Conservation (phyloP, 2,797 vertebrate genomes). For the Xiphophorus birchmanni region DNA sequence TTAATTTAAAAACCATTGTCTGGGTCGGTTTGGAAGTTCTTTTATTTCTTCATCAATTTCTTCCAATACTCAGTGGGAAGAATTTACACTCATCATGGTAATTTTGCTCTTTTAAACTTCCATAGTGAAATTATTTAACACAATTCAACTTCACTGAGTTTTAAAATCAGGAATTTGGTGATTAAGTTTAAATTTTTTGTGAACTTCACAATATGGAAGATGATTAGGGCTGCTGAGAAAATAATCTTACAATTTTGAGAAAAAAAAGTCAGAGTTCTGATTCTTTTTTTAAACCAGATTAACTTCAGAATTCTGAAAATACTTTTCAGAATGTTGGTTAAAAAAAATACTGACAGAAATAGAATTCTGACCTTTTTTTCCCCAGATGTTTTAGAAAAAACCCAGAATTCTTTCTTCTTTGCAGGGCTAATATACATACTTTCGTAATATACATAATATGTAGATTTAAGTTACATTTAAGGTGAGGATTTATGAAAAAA, state of each 20-base stretch:
- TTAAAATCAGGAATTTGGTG: not conserved
- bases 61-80: not conserved
- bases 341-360: no score
- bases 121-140: not conserved
- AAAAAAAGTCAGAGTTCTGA: not conserved
- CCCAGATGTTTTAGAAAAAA: no score
- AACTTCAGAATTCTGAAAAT: no score
- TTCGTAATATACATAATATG: not conserved
- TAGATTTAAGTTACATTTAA: not conserved
- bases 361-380: no score
- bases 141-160: not conserved
- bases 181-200: not conserved
- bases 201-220: not conserved
- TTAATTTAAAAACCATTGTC: not conserved
- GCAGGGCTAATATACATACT: not conserved
- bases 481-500: not conserved
- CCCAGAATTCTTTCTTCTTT: no score
- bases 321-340: no score
- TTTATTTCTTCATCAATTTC: not conserved
- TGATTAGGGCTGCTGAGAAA: not conserved
- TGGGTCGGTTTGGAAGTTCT: not conserved
- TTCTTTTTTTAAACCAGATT: no score
- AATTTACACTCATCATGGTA: not conserved
- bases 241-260: not conserved
- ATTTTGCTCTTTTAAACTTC: not conserved